These are phyloP conservation scores for Autographa pulchrina DNA, from an alignment of 2,888 invertebrate genomes.

Conservation along the genomic window DNA sequence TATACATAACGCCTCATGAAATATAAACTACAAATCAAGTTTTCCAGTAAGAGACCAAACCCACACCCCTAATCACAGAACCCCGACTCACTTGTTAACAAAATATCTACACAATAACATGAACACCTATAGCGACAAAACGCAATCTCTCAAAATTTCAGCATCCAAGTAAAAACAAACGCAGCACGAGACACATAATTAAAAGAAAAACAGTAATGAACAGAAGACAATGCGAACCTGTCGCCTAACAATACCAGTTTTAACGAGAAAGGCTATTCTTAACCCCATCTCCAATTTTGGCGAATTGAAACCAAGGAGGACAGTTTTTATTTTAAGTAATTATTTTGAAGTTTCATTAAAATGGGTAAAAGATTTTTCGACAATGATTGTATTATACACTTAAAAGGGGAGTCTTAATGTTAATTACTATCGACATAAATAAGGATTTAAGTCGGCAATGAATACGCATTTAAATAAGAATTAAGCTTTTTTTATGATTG, in stretches of 20 bases:
- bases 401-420: neutral
- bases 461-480: neutral
- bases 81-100: neutral
- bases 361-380: constrained; percentile 7
- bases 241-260: constrained; percentile 44
- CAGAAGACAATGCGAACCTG: constrained; percentile 50
- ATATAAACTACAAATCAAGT: too few relatives aligned
- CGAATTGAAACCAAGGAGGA: constrained; percentile 38
- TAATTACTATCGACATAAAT: neutral
- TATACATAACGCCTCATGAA: too few relatives aligned
- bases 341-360: constrained; percentile 39
- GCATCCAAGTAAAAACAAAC: constrained; percentile 39
- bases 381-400: neutral
- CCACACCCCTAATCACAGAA: too few relatives aligned
- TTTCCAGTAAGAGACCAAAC: too few relatives aligned
- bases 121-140: constrained; percentile 12
- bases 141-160: constrained; percentile 39
- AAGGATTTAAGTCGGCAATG: neutral
- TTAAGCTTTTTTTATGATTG: neutral
- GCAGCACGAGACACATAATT: constrained; percentile 42
- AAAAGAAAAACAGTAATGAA: constrained; percentile 51
- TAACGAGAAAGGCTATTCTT: constrained; percentile 51
- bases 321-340: constrained; percentile 53
- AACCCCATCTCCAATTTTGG: constrained; percentile 39
- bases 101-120: neutral